Base-by-base conservation (phyloP, 2,888 invertebrate species). In the Priocnemis perturbator region DNA sequence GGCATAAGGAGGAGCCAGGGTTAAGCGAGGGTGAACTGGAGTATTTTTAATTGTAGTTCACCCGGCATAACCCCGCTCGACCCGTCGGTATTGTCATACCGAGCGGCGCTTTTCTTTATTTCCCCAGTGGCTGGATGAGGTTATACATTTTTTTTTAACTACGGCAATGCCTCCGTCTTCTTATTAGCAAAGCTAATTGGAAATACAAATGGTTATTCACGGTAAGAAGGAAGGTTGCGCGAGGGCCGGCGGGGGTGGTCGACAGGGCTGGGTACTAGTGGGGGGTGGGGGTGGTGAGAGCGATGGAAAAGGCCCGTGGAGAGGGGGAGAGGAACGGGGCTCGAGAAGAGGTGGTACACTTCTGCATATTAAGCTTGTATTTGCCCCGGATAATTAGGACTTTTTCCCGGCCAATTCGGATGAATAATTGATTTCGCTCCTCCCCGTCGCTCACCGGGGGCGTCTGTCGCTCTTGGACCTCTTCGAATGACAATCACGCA, bases 111-210 rank as follows among this genome's bases (percentile, higher is more conserved):
- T 88, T 88, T 88, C 88, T 89, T 88, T 88, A 89, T 89, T 89
- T 89, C 89, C 89, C 89, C 82, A 88, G 89, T 88, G 89, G 87
- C 89, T 85, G 87, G 86, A 88, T 88, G 86, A 88, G 88, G 88
- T 88, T 89, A 89, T 88, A 88, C 87, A 88, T 87, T 88, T 87
- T 86, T 85, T 87, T 85, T 83, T 73, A 84, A 85, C 85, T 84
- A 84, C 81, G 78, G 86, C 86, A 83, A 86, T 87, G 84, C 85
- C 85, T 84, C 85, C 88, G 87, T 86, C 88, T 87, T 88, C 88
- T 89, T 89, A 89, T 89, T 89, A 88, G 89, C 88, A 88, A 88
- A 89, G 88, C 88, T 89, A 89, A 88, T 89, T 89, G 89, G 88
- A 89, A 89, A 89, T 88, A 89, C 87, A 88, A 89, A 89, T 89